Base-by-base conservation (phyloP, 2,888 invertebrate genomes). In the Nipponacmea schrenckii region DNA sequence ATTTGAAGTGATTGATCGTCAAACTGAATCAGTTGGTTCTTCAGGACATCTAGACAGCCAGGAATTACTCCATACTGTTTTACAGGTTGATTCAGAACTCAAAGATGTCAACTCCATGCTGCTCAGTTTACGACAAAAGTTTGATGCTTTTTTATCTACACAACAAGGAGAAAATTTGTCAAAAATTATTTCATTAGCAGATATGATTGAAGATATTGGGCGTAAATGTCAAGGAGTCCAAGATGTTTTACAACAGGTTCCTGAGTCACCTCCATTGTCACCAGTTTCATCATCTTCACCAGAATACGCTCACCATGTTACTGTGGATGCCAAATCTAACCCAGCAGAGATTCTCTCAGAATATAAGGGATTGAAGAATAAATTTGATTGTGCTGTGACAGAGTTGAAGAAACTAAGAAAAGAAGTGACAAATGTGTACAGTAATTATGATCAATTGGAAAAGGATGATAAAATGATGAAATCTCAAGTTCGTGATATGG, bases 401-500 rank as follows among this genome's bases (percentile, higher is more conserved):
- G 83, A 86, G 66, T 74, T 83, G 44, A 80, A 81, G 64, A 81
- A 79, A 69, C 77, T 80, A 63, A 80, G 80, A 69, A 80, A 78
- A 62, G 82, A 83, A 67, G 39, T 84, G 4, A 70, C 75, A 31
- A 82, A 83, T 39, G 73, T 78, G 1, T 76, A 79, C 62, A 74
- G 50, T 24, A 81, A 82, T 20, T 82, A 74, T 72, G 77, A 78
- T 50, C 67, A 77, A 27, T 70, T 83, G 31, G 77, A 81, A 71
- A 68, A 72, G 27, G 80, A 80, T 62, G 81, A 84, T 68, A 70
- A 71, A 50, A 74, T 80, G 69, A 72, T 86, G 56, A 83, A 84
- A 68, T 83, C 85, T 74, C 77, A 84, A 83, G 91, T 94, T 83
- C 92, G 92, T 74, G 87, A 92, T 1, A 90, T 92, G 77, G 90